Evolutionary conservation across 2,888 invertebrate genomes (phyloP), one percentile per base, ranked within the genome.

Genomic region (Prionchulus punctatus): DNA sequence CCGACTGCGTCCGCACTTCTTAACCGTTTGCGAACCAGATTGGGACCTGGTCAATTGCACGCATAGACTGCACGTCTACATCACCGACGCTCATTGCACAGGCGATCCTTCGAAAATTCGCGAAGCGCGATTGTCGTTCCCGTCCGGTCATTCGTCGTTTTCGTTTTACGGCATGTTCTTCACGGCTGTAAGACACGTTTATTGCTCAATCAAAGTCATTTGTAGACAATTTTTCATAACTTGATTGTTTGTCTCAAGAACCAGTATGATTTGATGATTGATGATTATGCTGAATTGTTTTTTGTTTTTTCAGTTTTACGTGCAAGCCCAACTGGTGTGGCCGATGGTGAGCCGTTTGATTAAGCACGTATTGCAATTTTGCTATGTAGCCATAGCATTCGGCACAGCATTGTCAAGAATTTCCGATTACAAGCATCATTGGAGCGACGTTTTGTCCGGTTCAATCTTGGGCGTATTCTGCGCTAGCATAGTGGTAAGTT

Each of bases 371-470:
- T 73, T 90, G 54, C 94, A 96, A 75, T 82, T 86, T 69, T 63
- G 82, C 15, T 80, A 85, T 54, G 75, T 92, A 60, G 77, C 82
- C 73, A 76, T 86, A 71, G 84, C 90, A 28, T 83, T 85, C 80
- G 86, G 81, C 72, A 87, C 87, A 12, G 83, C 84, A n/a, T 79
- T 92, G 76, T 84, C 88, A 1, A 79, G 94, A 30, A 81, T 94
- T 36, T 88, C 88, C 1, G 86, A 94, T 76, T 89, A 92, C 77
- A 92, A 94, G 71, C 92, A 94, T 73, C 91, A 92, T 70, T 90
- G 90, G 87, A 89, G 87, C 67, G 92, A 94, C 73, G 91, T 91
- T 1, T 75, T 91, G 30, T 81, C 81, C 54, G 92, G 92, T 0
- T 68, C 69, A 36, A 50, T 75, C 36, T 68, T 77, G 30, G 77